Conservation (phyloP, 2,113 vertebrate species). For the Sprattus sprattus region DNA sequence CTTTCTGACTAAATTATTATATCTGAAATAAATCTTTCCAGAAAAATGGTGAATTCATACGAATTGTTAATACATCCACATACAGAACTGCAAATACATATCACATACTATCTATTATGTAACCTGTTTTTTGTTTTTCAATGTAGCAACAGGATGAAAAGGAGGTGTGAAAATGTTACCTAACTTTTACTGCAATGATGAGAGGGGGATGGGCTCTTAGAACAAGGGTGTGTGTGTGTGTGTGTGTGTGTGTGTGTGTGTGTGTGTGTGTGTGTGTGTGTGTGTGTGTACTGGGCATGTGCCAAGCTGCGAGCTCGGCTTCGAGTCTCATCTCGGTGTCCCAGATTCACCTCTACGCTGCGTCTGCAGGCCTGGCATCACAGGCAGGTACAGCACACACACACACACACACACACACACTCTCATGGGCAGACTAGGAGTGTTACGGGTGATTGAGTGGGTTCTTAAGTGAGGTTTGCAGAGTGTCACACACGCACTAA, state of each 20-base stretch:
- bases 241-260: background rate
- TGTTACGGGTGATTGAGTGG: background rate
- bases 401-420: background rate
- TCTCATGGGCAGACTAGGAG: background rate
- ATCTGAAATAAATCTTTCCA: background rate
- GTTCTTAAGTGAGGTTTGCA: background rate
- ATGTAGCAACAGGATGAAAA: background rate
- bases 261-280: constrained; percentile 6
- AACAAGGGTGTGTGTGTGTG: background rate
- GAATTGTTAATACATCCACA: background rate
- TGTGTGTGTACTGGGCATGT: background rate
- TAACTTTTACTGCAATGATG: background rate
- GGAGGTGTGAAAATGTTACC: too few species aligned
- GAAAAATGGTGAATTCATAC: too few species aligned
- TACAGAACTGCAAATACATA: too few species aligned
- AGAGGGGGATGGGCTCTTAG: background rate
- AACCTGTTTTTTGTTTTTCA: background rate
- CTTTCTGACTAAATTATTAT: background rate
- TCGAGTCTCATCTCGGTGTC: background rate
- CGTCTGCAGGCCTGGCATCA: background rate
- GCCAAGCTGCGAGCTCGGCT: background rate
- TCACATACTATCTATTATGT: background rate
- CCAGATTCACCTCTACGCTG: background rate
- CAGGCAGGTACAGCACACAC: background rate
- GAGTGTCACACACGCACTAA: background rate